Base-by-base conservation (phyloP, 2,797 vertebrate species). In the Salarias fasciatus region DNA sequence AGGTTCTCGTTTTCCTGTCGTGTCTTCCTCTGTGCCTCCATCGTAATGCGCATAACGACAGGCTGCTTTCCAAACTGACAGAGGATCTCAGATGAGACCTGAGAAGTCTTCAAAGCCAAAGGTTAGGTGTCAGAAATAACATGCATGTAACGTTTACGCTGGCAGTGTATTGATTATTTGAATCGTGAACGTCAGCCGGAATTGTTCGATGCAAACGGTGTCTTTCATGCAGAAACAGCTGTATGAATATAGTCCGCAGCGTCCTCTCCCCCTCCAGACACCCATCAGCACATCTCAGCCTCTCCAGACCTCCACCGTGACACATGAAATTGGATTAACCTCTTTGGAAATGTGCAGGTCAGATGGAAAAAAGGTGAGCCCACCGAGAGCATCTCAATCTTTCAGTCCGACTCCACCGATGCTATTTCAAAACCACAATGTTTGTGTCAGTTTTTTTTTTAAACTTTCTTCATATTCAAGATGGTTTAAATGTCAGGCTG, bases 301-400 rank as follows among this genome's bases (percentile, higher is more conserved):
- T 61, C 54, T 70, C 53, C 11, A 4, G 12, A 41, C 10, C 24
- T n/a, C 15, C 9, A 24, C 53, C 62, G 11, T 14, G 40, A 63
- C 69, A 61, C 57, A 30, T 29, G 5, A 64, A 60, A 59, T 56
- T 56, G 36, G 1, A 56, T 67, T 53, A 31, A 24, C 38, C 38
- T 64, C 14, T 8, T 35, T 42, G 64, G 38, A 40, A 45, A 31
- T n/a, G 45, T 60, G 15, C 62, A 41, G 46, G 35, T 49, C 29
- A 41, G 29, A n/a, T 28, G 36, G 50, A 6, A 30, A 5, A 53
- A 55, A 33, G 8, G 46, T 15, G 8, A 36, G 30, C 6, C 10
- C 3, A 13, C 59, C 24, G 31, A 28, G 45, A 46, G 10, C 33
- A 35, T 9, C 33, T 24, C 24, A 24, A 24, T 24, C 18, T 9